Evolutionary conservation across 2,888 invertebrate genomes (phyloP), one percentile per base, ranked within the genome.

Genomic region (Periphyllus acericola): DNA sequence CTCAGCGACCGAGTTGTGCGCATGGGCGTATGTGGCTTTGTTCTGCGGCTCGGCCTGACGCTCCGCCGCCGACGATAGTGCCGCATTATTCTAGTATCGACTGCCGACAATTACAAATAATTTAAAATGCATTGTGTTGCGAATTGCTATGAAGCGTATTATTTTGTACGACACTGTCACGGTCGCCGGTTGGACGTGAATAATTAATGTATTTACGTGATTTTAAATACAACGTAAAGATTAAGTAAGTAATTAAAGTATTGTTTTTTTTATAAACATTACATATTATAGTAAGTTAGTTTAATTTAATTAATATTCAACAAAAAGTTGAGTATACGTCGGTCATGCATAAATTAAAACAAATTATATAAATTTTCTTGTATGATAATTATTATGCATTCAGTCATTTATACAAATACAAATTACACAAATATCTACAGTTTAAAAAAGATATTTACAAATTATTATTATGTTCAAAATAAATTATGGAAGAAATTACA

Each of bases 181-280:
- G 8, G 46, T 46, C 46, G 46, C 11, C 46, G 46, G 5, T 8
- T 46, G 46, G 46, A 46, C 46, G 11, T 46, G 46, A 8, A 46
- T 46, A 5, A 46, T 46, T 11, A 46, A 46, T 46, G 46, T 46
- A 46, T 46, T 46, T 46, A n/a, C n/a, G n/a, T n/a, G n/a, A n/a
- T n/a, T n/a, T n/a, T 46, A 46, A 46, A 46, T 46, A 46, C 46
- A 46, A 46, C 46, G 5, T 46, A 46, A 8, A 46, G 46, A 46
- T n/a, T n/a, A n/a, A n/a, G n/a, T n/a, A 60, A 5, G 40, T 55
- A 21, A 55, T 55, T 55, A 55, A 55, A 55, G n/a, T 66, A n/a
- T 66, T 66, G n/a, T 66, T 66, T 66, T 66, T n/a, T 66, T 66
- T 66, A 66, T 66, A 66, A 66, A 66, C 66, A 66, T 66, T 66